phyloP scores from a whole-genome alignment of 2,888 invertebrate species.

The Cloeon dipterum region DNA sequence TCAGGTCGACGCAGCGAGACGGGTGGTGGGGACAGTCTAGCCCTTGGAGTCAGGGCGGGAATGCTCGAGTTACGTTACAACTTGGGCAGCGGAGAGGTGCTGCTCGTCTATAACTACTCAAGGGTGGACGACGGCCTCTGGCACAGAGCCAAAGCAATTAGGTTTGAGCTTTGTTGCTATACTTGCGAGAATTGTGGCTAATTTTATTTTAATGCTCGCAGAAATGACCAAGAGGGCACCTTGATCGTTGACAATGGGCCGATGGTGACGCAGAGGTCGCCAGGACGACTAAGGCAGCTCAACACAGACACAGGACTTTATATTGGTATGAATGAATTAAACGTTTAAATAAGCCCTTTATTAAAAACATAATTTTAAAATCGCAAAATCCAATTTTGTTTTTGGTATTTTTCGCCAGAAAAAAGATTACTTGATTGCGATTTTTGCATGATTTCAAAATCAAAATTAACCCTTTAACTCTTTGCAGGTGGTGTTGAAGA shows the following conservation, averaged over 20 bases:
- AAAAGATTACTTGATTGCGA: no score
- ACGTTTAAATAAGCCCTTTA: no score
- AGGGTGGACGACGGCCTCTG: slow-evolving; percentile 75
- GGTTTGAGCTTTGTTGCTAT: slow-evolving; percentile 22
- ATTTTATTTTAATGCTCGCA: slow-evolving; percentile 15
- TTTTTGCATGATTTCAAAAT: no score
- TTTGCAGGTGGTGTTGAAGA: neutral
- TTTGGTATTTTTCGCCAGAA: no score
- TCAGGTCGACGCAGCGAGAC: slow-evolving; percentile 41
- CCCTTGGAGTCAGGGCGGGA: slow-evolving; percentile 61
- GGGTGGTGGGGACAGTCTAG: slow-evolving; percentile 47
- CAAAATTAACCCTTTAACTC: no score
- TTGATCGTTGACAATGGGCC: slow-evolving; percentile 75
- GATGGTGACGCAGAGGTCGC: slow-evolving; percentile 55
- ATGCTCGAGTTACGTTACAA: slow-evolving; percentile 55
- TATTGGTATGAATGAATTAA: no score
- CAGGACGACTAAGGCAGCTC: slow-evolving; percentile 60
- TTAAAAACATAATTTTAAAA: no score
- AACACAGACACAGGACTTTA: slow-evolving; percentile 75
- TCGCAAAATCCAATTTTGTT: no score
- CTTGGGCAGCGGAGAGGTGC: slow-evolving; percentile 67
- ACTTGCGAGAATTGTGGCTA: neutral
- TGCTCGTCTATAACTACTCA: slow-evolving; percentile 62
- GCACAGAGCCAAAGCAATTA: slow-evolving; percentile 52
- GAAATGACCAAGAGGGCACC: slow-evolving; percentile 66